Base-by-base conservation (phyloP, 1,140 invertebrate species). In the Pogonus chalceus region DNA sequence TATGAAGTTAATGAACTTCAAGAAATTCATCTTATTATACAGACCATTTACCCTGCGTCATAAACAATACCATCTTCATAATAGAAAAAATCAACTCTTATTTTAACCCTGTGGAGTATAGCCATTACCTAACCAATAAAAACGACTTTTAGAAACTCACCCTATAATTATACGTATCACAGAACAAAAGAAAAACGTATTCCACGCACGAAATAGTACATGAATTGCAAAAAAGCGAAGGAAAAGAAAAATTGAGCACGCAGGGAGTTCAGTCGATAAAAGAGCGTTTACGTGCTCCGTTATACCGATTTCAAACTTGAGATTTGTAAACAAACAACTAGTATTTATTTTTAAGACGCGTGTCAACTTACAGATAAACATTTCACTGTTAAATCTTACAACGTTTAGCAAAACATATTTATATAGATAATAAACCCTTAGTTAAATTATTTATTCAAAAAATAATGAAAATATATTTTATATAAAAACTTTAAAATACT, bases 121-220 rank as follows among this genome's bases (percentile, higher is more conserved):
- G n/a, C 9, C 9, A 43, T 43, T 43, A 43, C 37, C 37, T 43
- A 43, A 10, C 37, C 3, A 31, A 31, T 31, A 31, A 14, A 14
- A 31, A 4, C 26, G 14, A 14, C 26, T 31, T 14, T 31, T 14
- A 31, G 7, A 31, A 31, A 31, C 14, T 43, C 9, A 12, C 37
- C 37, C 37, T 16, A 43, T 43, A 43, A 43, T 43, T 43, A 43
- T 18, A 43, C 37, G 37, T 43, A 43, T 43, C 37, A 43, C 37
- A 43, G 37, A 9, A 43, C 37, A 43, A 43, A 43, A 43, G 37
- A 43, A 43, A 43, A 43, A 43, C 37, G 37, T 43, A 12, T 43
- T 3, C 37, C 37, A 43, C 37, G 37, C 37, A 43, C 37, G 37
- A 43, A 43, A 9, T 12, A 43, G 9, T 4, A 16, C 37, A 43